Percentiles rank a stretch among this genome's conserved stretches.
Evolutionary conservation across 2,113 vertebrate genomes (phyloP).

Genomic region (Deroptyus accipitrinus): DNA sequence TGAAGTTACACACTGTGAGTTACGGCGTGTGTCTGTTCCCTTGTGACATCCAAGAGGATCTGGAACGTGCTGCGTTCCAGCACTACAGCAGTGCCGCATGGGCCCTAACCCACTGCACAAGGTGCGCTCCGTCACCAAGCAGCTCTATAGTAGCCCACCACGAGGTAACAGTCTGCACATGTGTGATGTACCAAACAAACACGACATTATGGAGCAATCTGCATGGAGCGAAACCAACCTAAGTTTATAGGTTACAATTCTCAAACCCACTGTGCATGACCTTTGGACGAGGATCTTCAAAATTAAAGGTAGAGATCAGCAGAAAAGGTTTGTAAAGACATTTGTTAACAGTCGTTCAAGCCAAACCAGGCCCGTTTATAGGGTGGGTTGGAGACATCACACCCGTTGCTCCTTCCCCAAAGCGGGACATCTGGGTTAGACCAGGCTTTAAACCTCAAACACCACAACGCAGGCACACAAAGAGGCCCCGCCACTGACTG

Average conservation of each 20-base stretch:
- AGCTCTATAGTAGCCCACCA: neutral
- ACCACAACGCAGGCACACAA: slow-evolving; percentile 41
- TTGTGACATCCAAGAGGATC: neutral
- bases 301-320: neutral
- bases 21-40: neutral
- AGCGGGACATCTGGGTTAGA: slow-evolving; percentile 48
- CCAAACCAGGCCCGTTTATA: neutral
- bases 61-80: neutral
- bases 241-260: neutral
- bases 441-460: slow-evolving; percentile 55
- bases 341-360: neutral
- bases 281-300: neutral
- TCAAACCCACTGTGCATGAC: neutral
- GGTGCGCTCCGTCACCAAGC: neutral
- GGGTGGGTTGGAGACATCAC: slow-evolving; percentile 66
- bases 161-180: neutral
- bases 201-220: neutral
- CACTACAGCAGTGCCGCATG: neutral
- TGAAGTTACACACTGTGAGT: neutral
- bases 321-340: slow-evolving; percentile 1
- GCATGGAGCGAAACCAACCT: neutral
- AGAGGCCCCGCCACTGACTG: slow-evolving; percentile 58
- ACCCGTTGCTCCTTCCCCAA: slow-evolving; percentile 63
- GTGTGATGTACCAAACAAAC: neutral
- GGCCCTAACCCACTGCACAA: neutral